phyloP scores from a whole-genome alignment of 1,140 invertebrate genomes.

The Triops longicaudatus region DNA sequence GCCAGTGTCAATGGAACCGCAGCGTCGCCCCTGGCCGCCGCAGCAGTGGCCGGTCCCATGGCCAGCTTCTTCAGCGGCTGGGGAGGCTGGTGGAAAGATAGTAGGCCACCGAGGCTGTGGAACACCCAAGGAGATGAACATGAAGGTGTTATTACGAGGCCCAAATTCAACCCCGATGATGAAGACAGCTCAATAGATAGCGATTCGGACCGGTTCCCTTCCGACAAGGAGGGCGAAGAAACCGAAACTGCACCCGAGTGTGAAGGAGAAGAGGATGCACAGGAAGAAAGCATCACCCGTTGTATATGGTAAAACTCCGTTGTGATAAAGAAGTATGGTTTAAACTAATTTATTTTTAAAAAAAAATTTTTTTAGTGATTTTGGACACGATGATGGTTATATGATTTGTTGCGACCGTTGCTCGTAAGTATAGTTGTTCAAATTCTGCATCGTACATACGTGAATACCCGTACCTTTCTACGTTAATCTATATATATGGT shows the following conservation, averaged over 20 bases:
- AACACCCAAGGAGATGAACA: not conserved
- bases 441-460: too few species aligned
- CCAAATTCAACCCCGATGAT: slow-evolving; percentile 26
- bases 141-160: slow-evolving; percentile 22
- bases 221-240: slow-evolving; percentile 65
- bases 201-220: slow-evolving; percentile 33
- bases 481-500: too few species aligned
- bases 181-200: slow-evolving; percentile 33
- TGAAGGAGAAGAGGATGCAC: slow-evolving; percentile 55
- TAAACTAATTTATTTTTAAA: not conserved
- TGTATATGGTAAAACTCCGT: slow-evolving; percentile 63
- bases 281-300: slow-evolving; percentile 66
- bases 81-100: slow-evolving; percentile 22
- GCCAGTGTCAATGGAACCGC: not conserved
- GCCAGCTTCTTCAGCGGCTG: slow-evolving; percentile 27
- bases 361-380: slow-evolving; percentile 54
- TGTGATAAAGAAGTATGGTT: not conserved
- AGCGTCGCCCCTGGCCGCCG: not conserved
- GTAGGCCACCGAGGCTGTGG: not conserved
- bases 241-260: slow-evolving; percentile 79
- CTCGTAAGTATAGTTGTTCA: slow-evolving; percentile 49
- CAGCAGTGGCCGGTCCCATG: not conserved
- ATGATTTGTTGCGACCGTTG: slow-evolving; percentile 94
- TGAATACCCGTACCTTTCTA: too few species aligned
- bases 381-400: slow-evolving; percentile 91